A percentile compares a stretch with the other conserved stretches of the same genome.
Conservation (phyloP, 2,797 vertebrate species). For the Lutjanus argentimaculatus region DNA sequence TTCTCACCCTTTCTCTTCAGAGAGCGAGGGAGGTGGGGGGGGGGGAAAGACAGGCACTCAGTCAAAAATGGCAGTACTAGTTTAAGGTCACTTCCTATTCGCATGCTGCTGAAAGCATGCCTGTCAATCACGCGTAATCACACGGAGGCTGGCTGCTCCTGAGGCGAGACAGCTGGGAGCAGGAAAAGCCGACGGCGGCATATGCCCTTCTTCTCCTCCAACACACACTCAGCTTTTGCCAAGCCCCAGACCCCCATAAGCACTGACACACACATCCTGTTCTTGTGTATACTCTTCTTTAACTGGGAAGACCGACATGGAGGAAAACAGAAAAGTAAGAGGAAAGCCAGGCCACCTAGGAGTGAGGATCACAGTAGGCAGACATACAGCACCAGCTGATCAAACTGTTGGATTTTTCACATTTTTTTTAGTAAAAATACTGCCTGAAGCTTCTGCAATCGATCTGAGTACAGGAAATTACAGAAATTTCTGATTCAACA, state of each 20-base stretch:
- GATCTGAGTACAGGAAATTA: slow-evolving; percentile 27
- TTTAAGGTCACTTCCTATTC: slow-evolving; percentile 87
- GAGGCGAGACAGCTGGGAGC: slow-evolving; percentile 69
- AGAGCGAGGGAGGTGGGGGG: slow-evolving; percentile 35
- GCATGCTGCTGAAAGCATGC: slow-evolving; percentile 72
- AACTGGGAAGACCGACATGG: slow-evolving; percentile 6
- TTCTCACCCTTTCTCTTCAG: slow-evolving; percentile 61
- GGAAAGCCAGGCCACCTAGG: slow-evolving; percentile 8
- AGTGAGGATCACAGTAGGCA: background rate
- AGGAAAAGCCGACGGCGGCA: slow-evolving; percentile 54
- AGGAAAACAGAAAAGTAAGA: slow-evolving; percentile 12
- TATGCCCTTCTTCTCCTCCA: slow-evolving; percentile 45
- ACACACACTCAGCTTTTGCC: slow-evolving; percentile 35
- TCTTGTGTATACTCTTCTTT: slow-evolving; percentile 34
- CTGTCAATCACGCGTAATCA: slow-evolving; percentile 84
- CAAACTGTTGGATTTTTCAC: slow-evolving; percentile 29
- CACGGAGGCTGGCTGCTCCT: slow-evolving; percentile 66
- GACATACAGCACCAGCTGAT: slow-evolving; percentile 10
- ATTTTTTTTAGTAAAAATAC: slow-evolving; percentile 12
- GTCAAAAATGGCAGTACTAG: slow-evolving; percentile 79
- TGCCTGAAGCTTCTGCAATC: background rate
- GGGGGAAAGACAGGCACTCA: slow-evolving; percentile 69
- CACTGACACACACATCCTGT: slow-evolving; percentile 43
- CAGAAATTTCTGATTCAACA: slow-evolving; percentile 26
- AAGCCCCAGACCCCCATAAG: slow-evolving; percentile 21